These are phyloP conservation scores for Physella acuta DNA, from an alignment of 1,140 invertebrate genomes.

Conservation along the genomic window DNA sequence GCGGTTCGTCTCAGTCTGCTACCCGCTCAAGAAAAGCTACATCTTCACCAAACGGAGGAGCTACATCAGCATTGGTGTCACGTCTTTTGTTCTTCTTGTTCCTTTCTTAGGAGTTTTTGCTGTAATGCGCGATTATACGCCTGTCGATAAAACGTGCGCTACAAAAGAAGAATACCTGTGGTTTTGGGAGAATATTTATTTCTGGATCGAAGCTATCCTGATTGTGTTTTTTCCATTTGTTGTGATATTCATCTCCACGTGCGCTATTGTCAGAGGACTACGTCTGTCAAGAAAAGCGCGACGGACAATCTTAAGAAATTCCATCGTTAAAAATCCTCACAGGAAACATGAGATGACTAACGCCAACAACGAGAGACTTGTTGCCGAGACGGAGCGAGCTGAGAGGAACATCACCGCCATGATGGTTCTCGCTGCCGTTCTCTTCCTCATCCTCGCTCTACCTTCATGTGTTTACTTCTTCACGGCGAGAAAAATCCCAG, in stretches of 20 bases:
- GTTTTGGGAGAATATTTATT: conserved; percentile 34
- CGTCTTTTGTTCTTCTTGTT: conserved; percentile 28
- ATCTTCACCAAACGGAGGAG: conserved; percentile 35
- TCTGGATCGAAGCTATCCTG: conserved; percentile 40
- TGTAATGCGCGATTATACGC: conserved; percentile 26
- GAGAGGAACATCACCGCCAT: conserved; percentile 44
- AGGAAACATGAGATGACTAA: conserved; percentile 12
- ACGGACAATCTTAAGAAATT: conserved; percentile 12
- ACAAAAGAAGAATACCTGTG: conserved; percentile 18
- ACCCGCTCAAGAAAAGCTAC: conserved; percentile 39
- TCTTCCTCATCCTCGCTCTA: conserved; percentile 40
- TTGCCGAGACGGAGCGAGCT: conserved; percentile 30
- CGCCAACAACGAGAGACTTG: conserved; percentile 18
- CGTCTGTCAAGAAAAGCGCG: conserved; percentile 28
- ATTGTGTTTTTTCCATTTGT: conserved; percentile 40
- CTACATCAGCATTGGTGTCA: conserved; percentile 19
- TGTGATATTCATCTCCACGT: conserved; percentile 36
- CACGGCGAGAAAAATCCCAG: no score
- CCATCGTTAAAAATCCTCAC: not conserved
- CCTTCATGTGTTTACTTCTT: conserved; percentile 44
- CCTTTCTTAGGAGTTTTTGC: conserved; percentile 34
- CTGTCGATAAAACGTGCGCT: conserved; percentile 20
- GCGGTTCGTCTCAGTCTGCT: conserved; percentile 44
- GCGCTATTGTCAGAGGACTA: conserved; percentile 40
- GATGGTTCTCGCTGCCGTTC: conserved; percentile 37